These are phyloP conservation scores for Tragulus kanchil DNA, from an alignment of 2,113 vertebrate genomes.

Conservation along the genomic window DNA sequence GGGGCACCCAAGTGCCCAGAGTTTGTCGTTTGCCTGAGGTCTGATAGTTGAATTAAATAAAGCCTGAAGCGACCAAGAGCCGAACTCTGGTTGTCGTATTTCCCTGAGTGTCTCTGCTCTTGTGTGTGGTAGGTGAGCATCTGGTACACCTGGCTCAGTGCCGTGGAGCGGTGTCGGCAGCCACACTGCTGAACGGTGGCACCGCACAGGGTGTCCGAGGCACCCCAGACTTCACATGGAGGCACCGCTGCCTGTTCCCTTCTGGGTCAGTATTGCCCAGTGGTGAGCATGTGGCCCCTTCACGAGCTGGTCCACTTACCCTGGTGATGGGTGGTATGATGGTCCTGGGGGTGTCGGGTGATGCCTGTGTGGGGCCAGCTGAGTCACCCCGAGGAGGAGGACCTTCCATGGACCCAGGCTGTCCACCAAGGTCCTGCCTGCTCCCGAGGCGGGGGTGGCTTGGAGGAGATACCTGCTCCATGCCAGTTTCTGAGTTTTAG, in stretches of 20 bases:
- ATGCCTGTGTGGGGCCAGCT: background rate
- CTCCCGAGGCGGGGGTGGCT: background rate
- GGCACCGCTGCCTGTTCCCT: background rate
- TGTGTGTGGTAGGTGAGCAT: fast-evolving
- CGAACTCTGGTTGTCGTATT: background rate
- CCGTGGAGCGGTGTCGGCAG: background rate
- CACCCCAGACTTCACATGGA: no score
- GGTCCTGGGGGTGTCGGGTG: background rate
- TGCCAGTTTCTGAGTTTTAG: background rate
- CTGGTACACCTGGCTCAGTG: fast-evolving
- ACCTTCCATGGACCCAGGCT: background rate
- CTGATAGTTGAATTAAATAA: background rate
- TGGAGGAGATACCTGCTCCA: background rate
- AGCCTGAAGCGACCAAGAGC: background rate
- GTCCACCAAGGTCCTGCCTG: no score
- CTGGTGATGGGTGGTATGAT: background rate
- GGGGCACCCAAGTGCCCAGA: background rate
- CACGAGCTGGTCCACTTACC: background rate
- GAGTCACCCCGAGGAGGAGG: background rate
- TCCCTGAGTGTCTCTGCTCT: background rate
- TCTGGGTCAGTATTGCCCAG: fast-evolving
- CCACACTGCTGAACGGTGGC: background rate
- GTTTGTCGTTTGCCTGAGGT: background rate
- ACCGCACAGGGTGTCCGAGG: background rate
- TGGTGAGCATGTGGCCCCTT: background rate